Conservation (phyloP, 2,797 vertebrate species). For the Oreonectes daqikongensis region DNA sequence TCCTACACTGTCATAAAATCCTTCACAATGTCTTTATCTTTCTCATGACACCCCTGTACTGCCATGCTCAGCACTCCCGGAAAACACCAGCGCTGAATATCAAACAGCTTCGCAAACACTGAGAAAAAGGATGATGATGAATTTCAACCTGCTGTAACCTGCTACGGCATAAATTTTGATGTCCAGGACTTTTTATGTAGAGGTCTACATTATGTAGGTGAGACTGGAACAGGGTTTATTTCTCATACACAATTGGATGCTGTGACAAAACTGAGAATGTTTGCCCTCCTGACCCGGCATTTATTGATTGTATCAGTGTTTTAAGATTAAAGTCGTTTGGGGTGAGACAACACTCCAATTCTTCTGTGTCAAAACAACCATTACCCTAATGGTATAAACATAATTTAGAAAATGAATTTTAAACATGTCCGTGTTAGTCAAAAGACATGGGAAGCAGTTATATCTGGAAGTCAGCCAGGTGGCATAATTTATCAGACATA, state of each 20-base stretch:
- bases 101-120: conserved; percentile 15
- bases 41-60: conserved; percentile 3
- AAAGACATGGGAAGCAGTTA: neutral
- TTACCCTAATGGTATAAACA: neutral
- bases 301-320: neutral
- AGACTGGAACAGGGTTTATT: neutral
- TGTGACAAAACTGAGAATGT: neutral
- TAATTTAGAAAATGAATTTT: neutral
- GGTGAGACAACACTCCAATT: neutral
- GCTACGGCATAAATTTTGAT: conserved; percentile 1
- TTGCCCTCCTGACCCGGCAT: neutral
- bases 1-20: conserved; percentile 22
- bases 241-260: neutral
- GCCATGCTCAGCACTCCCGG: conserved; percentile 1
- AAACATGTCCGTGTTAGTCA: neutral
- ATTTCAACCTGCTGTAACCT: conserved; percentile 6
- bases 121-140: neutral
- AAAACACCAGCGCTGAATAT: conserved; percentile 23
- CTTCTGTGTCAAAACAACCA: neutral
- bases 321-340: neutral
- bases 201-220: neutral
- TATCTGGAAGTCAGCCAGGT: neutral
- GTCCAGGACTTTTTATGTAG: neutral
- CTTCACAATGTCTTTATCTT: conserved; percentile 23
- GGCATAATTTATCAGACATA: neutral